Percentiles rank a stretch among this genome's conserved stretches.
phyloP scores from a whole-genome alignment of 2,113 vertebrate genomes.

The Lasiurus cinereus region DNA sequence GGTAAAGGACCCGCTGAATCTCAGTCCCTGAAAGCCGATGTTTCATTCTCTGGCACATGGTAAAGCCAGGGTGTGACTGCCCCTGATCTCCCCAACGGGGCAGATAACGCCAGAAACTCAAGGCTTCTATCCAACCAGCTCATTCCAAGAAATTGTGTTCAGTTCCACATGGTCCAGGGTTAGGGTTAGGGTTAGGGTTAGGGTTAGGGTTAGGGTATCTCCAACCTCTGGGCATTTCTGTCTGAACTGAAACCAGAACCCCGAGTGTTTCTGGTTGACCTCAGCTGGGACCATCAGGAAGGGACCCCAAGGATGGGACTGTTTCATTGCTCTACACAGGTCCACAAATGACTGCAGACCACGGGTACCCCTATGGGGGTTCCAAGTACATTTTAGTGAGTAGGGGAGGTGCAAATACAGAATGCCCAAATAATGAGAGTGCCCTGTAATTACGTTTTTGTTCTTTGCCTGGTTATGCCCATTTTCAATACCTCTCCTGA shows the following conservation, averaged over 20 bases:
- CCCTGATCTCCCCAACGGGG: not conserved
- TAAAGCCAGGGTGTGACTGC: not conserved
- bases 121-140: not conserved
- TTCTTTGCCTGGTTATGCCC: not conserved
- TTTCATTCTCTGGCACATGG: not conserved
- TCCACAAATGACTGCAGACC: not conserved
- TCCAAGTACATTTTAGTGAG: not conserved
- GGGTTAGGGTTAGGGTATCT: not conserved
- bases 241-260: not conserved
- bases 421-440: conserved; percentile 2
- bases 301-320: not conserved
- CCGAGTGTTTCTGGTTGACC: not conserved
- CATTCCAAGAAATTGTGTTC: not conserved
- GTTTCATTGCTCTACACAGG: not conserved
- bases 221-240: not conserved
- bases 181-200: too few species aligned
- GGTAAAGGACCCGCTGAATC: not conserved
- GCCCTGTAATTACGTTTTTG: not conserved
- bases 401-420: not conserved
- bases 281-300: not conserved
- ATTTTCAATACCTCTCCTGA: not conserved
- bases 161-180: not conserved
- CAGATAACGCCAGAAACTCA: not conserved
- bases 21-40: not conserved
- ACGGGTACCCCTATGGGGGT: not conserved